A percentile compares a stretch with the other conserved stretches of the same genome.
These are phyloP conservation scores for Isoperla grammatica DNA, from an alignment of 2,888 invertebrate genomes.

Conservation along the genomic window DNA sequence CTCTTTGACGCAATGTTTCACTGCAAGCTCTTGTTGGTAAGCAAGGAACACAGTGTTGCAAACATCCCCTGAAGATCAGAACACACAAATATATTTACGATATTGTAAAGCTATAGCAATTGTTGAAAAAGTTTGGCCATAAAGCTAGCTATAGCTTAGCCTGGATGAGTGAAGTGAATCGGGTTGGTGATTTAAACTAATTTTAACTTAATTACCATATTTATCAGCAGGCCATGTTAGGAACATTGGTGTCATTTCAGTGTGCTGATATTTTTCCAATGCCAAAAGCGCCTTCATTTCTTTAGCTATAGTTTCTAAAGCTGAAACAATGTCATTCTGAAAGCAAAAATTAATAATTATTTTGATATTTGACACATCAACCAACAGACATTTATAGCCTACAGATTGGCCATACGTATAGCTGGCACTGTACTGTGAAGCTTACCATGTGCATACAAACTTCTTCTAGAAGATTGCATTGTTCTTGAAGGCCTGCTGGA, in stretches of 20 bases:
- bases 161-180: no score
- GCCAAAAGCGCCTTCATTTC: constrained; percentile 40
- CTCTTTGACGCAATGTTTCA: constrained; percentile 42
- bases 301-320: constrained; percentile 35
- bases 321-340: constrained; percentile 33
- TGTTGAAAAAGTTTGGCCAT: no score
- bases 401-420: not conserved
- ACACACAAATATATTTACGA: no score
- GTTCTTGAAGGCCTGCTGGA: constrained; percentile 36
- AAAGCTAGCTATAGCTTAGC: no score
- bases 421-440: not conserved
- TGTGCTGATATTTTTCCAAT: constrained; percentile 35
- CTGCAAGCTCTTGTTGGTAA: constrained; percentile 44
- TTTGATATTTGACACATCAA: constrained; percentile 39
- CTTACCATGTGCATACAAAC: constrained; percentile 37
- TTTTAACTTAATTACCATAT: constrained; percentile 33
- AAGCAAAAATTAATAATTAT: constrained; percentile 40
- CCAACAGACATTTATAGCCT: no score
- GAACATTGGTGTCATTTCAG: constrained; percentile 38
- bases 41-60: constrained; percentile 38
- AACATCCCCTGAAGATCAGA: constrained; percentile 32
- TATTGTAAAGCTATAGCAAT: no score
- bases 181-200: not conserved
- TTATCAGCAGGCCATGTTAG: constrained; percentile 38
- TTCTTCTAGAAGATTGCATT: constrained; percentile 38